Conservation (phyloP, 2,888 invertebrate genomes). For the Hermaeophaga mercurialis region DNA sequence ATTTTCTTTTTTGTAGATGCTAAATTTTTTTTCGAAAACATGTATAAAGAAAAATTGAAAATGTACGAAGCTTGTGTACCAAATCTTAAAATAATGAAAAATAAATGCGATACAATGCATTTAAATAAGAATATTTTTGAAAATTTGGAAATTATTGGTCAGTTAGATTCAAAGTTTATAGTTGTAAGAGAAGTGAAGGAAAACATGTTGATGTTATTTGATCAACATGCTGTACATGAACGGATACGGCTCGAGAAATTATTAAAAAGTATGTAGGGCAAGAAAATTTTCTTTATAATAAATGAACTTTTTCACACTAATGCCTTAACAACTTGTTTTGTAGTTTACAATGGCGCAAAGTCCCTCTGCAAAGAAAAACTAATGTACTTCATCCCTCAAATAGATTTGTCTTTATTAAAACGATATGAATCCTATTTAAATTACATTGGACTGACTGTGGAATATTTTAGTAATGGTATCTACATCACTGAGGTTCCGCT, state of each 20-base stretch:
- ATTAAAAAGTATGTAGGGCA: conserved; percentile 64
- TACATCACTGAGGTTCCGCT: conserved; percentile 64
- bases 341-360: conserved; percentile 41
- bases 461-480: conserved; percentile 56
- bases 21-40: conserved; percentile 49
- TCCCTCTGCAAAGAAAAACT: conserved; percentile 35
- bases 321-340: conserved; percentile 28
- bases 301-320: not conserved
- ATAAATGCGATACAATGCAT: conserved; percentile 30
- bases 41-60: conserved; percentile 50
- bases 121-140: conserved; percentile 60
- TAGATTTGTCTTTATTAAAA: conserved; percentile 62
- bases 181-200: conserved; percentile 58
- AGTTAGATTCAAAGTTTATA: conserved; percentile 78
- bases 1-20: conserved; percentile 47
- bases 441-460: conserved; percentile 65
- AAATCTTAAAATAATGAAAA: conserved; percentile 28
- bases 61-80: conserved; percentile 46
- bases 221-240: conserved; percentile 90
- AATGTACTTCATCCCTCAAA: conserved; percentile 50
- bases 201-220: conserved; percentile 70
- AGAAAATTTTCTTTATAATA: not conserved
- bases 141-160: conserved; percentile 65
- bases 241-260: conserved; percentile 77
- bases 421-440: conserved; percentile 62